Evolutionary conservation across 1,140 invertebrate genomes (phyloP).

Genomic region (Conopomorpha cramerella): DNA sequence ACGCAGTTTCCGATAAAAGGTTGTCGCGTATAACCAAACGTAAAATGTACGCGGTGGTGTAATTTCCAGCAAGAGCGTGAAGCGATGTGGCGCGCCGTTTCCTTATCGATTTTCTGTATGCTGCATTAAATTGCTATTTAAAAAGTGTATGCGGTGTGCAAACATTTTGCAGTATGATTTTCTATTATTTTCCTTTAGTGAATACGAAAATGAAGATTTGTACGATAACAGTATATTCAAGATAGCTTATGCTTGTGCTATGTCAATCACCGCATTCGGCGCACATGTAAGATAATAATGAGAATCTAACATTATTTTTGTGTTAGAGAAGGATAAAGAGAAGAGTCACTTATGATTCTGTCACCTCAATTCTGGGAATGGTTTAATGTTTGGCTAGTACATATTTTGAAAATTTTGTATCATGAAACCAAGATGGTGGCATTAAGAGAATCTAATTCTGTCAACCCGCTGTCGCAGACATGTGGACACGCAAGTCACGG

Average conservation of each 20-base stretch:
- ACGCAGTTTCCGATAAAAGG: too few species aligned
- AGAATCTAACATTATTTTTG: too few species aligned
- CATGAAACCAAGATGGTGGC: slow-evolving; percentile 53
- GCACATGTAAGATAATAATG: too few species aligned
- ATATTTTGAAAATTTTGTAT: slow-evolving; percentile 47
- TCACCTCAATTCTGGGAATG: slow-evolving; percentile 47
- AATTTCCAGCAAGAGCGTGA: background rate
- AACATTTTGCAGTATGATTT: slow-evolving; percentile 31
- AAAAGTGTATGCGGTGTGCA: slow-evolving; percentile 43
- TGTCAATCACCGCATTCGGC: too few species aligned
- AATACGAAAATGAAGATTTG: too few species aligned
- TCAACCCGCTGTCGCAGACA: slow-evolving; percentile 22
- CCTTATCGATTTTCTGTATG: slow-evolving; percentile 56
- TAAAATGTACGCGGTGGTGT: too few species aligned
- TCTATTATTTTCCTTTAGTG: too few species aligned
- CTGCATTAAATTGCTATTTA: slow-evolving; percentile 53
- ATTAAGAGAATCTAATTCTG: slow-evolving; percentile 31
- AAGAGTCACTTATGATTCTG: slow-evolving; percentile 18
- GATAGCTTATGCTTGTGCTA: too few species aligned
- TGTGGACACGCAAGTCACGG: slow-evolving; percentile 24
- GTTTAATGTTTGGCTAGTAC: slow-evolving; percentile 45
- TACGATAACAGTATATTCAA: too few species aligned
- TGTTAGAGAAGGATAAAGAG: too few species aligned
- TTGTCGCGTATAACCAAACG: too few species aligned
- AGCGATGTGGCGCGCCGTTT: slow-evolving; percentile 38